Conservation (phyloP, 2,113 vertebrate genomes). For the Herpetotheres cachinnans region DNA sequence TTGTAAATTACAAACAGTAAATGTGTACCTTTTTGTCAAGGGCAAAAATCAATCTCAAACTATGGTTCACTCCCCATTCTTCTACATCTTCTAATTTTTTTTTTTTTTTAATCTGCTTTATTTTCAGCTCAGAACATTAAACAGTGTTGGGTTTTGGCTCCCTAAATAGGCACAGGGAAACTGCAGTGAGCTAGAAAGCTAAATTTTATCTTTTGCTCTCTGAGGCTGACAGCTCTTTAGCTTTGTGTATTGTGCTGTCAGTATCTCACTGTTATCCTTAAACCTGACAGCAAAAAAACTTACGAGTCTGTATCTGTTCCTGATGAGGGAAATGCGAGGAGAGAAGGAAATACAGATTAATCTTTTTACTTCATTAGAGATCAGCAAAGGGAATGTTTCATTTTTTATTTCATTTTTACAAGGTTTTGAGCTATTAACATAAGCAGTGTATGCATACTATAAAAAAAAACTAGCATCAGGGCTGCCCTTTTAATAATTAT, state of each 20-base stretch:
- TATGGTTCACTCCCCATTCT: background rate
- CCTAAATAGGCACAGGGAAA: background rate
- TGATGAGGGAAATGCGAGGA: background rate
- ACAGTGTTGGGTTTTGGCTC: background rate
- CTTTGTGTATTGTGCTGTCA: background rate
- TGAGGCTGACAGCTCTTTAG: background rate
- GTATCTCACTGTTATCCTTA: background rate
- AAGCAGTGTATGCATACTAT: background rate
- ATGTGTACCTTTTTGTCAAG: background rate
- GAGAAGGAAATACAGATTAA: background rate
- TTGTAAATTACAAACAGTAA: background rate
- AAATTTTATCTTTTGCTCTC: background rate
- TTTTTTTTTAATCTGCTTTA: background rate
- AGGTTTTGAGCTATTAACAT: background rate
- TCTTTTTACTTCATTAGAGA: background rate
- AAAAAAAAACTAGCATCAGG: background rate
- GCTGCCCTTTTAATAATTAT: background rate
- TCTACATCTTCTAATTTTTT: background rate
- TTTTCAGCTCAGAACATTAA: constrained; percentile 23
- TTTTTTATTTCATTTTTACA: background rate
- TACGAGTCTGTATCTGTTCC: background rate
- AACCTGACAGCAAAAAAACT: background rate
- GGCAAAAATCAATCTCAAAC: background rate
- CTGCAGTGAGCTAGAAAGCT: background rate
- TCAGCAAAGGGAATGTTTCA: background rate